Base-by-base conservation (phyloP, 2,888 invertebrate species). In the Tricholauxania praeusta region DNA sequence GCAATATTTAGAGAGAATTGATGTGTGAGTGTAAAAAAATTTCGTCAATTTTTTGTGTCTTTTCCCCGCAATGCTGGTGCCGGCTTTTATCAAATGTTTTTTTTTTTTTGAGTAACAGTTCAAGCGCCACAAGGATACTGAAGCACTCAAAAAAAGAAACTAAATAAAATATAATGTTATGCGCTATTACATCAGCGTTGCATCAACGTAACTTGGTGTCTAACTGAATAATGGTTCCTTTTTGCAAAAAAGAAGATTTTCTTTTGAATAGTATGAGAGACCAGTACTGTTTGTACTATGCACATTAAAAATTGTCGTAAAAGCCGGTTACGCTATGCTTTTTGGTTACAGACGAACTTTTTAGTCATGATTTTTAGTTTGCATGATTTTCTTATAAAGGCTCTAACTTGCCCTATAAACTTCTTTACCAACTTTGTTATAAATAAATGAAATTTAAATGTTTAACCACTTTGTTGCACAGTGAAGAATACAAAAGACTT, bases 31-130 rank as follows among this genome's bases (percentile, higher is more conserved):
- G 39, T 39, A 8, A 10, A 39, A 39, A 39, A 39, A 39, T 8
- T 39, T 39, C 10, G 1, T 39, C 8, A 39, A 10, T 39, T 39
- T 39, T 10, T 39, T 39, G 10, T 39, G 39, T 28, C 52, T 67
- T 63, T 74, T 72, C 63, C 63, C 72, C 71, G 72, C 73, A 73
- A 74, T 74, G 74, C 74, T 75, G 75, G 74, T 72, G 76, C 79
- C 79, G 79, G 79, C 79, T 78, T 78, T 76, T 77, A 65, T 53
- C 17, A 66, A 68, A 63, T 72, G 62, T 71, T 69, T 62, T 59
- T 65, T 53, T 71, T 71, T 68, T 74, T 72, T 60, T 68, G 57
- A 32, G 62, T 52, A n/a, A 19, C 32, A 57, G 62, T 28, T 15
- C 17, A 62, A 51, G 55, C n/a, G 57, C 51, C 17, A 55, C 68